A percentile compares a stretch with the other conserved stretches of the same genome.
These are phyloP conservation scores for Ceyx cyanopectus DNA, from an alignment of 2,113 vertebrate genomes.

Conservation along the genomic window DNA sequence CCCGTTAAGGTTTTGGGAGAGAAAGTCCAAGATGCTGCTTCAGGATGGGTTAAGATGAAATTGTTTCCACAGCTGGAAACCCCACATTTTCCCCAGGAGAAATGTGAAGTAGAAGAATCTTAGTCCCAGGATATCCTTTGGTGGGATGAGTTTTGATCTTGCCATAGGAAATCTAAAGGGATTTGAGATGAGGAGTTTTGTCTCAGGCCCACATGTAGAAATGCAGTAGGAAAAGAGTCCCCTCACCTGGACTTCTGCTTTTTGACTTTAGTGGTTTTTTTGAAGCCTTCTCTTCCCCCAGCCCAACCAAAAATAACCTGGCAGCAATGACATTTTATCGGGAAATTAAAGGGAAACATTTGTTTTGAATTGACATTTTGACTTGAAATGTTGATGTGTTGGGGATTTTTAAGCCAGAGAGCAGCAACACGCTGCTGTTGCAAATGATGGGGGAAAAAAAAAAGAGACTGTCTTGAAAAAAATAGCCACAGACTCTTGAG, in stretches of 20 bases:
- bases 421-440: not conserved
- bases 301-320: constrained; percentile 11
- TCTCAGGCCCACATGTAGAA: rapidly evolving
- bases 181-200: not conserved
- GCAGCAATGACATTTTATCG: constrained; percentile 58
- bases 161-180: rapidly evolving
- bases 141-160: not conserved
- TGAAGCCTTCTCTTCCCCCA: not conserved
- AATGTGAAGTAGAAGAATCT: not conserved
- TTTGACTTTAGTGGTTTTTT: not conserved
- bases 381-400: constrained; percentile 55
- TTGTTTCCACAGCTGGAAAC: not conserved
- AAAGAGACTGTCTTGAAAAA: not conserved
- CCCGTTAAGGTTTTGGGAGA: rapidly evolving
- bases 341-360: constrained; percentile 65
- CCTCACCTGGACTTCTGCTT: not conserved
- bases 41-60: not conserved
- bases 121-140: not conserved
- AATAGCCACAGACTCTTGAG: rapidly evolving
- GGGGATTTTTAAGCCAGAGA: not conserved
- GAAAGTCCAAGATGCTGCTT: not conserved
- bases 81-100: rapidly evolving
- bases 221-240: not conserved
- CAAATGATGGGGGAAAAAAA: not conserved
- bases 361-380: constrained; percentile 66